Base-by-base conservation (phyloP, 2,888 invertebrate species). In the Tortricodes alternella region DNA sequence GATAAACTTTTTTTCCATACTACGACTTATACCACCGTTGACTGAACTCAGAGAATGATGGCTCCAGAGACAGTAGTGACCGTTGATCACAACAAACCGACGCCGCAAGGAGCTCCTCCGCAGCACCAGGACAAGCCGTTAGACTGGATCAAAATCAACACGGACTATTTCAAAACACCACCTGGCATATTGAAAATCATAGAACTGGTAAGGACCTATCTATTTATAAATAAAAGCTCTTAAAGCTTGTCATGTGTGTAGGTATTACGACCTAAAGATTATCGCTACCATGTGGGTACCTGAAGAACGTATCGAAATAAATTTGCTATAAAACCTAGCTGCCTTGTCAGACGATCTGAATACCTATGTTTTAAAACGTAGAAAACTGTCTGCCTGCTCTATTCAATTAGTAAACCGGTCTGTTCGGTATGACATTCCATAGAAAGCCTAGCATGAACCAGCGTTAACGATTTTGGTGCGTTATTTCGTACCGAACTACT, bases 1-100 rank as follows among this genome's bases (percentile, higher is more conserved):
- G 62, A 51, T 62, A 60, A 58, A 63, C 61, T 68, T 66, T 63
- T 11, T 46, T 46, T 62, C 46, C 64, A 37, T 56, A 48, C 59
- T 64, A 67, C 61, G n/a, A n/a, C n/a, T n/a, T n/a, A n/a, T n/a
- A n/a, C n/a, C n/a, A n/a, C 27, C 66, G 58, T 62, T 65, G 58
- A 62, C 65, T 69, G 60, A 49, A 67, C 61, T 57, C 67, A 75
- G 75, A 89, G 77, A 73, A 91, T 91, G 91, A 95, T 95, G 94
- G 96, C 96, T 94, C 94, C 95, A 81, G 96, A 96, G 92, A 95
- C 95, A 74, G 95, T 95, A 76, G 95, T 96, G 73, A 95, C 94
- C 73, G 94, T 95, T 83, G 94, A 95, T 78, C 94, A 94, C 79
- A 94, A 89, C 89, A 94, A 87, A 71, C 80, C 87, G 53, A 73